A percentile compares a stretch with the other conserved stretches of the same genome.
Evolutionary conservation across 2,888 invertebrate species (phyloP).

Genomic region (Heteromyza rotundicornis): DNA sequence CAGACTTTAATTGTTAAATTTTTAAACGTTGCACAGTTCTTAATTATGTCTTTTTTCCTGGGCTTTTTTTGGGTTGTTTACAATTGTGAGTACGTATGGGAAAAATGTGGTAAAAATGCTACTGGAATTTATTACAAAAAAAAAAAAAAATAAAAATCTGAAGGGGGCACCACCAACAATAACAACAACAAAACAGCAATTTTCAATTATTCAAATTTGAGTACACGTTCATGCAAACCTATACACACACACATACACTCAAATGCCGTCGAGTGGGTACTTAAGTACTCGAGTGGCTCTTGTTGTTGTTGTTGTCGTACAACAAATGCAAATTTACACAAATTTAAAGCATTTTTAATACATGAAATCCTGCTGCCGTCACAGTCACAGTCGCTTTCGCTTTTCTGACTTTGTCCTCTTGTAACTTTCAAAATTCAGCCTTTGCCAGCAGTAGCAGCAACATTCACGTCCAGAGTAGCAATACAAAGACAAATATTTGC

Average conservation of each 20-base stretch:
- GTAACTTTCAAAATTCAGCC: too few relatives aligned
- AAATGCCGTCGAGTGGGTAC: not conserved
- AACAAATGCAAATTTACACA: not conserved
- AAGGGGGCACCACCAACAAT: too few relatives aligned
- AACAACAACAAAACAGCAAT: not conserved
- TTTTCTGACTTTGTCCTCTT: not conserved
- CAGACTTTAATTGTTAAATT: too few relatives aligned
- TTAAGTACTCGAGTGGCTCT: not conserved
- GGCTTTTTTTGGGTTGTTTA: too few relatives aligned
- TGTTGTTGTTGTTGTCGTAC: not conserved
- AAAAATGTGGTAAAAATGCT: too few relatives aligned
- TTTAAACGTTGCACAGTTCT: too few relatives aligned
- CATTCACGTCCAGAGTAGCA: not conserved
- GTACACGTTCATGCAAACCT: too few relatives aligned
- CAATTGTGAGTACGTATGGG: too few relatives aligned
- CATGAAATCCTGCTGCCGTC: not conserved
- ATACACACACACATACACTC: constrained; percentile 1
- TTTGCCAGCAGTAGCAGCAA: not conserved
- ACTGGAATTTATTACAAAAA: too few relatives aligned
- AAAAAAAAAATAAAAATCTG: too few relatives aligned
- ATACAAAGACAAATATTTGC: not conserved
- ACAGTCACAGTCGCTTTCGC: not conserved
- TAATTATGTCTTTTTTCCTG: too few relatives aligned
- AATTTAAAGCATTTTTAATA: not conserved
- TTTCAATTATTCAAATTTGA: constrained; percentile 1